Conservation (phyloP, 2,888 invertebrate genomes). For the Schizotus pectinicornis region DNA sequence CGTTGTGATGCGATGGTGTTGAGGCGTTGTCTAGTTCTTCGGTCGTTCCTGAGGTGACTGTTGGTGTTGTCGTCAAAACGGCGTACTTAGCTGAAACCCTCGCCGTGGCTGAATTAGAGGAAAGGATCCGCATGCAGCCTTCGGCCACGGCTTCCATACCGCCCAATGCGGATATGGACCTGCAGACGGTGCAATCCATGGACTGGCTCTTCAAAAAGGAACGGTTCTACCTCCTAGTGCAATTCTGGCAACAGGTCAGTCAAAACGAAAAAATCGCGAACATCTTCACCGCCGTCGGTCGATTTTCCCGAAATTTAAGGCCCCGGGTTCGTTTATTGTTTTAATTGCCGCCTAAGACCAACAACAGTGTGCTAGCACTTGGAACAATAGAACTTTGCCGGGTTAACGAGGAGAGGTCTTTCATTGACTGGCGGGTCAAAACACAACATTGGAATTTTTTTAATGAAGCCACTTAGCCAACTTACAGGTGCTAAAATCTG, state of each 20-base stretch:
- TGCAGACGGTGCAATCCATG: slow-evolving; percentile 94
- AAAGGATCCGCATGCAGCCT: slow-evolving; percentile 73
- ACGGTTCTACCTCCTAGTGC: slow-evolving; percentile 90
- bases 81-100: slow-evolving; percentile 41
- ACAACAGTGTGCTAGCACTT: too few species aligned
- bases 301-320: too few species aligned
- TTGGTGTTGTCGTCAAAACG: slow-evolving; percentile 35
- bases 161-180: slow-evolving; percentile 83
- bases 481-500: too few species aligned
- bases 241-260: slow-evolving; percentile 96
- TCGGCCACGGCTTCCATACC: slow-evolving; percentile 64
- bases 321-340: too few species aligned
- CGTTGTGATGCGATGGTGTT: slow-evolving; percentile 8
- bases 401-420: too few species aligned
- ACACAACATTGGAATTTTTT: too few species aligned
- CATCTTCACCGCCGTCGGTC: neutral
- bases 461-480: too few species aligned
- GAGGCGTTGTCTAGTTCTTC: slow-evolving; percentile 3
- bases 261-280: slow-evolving; percentile 3
- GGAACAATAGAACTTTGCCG: too few species aligned
- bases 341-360: too few species aligned
- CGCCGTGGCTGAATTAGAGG: slow-evolving; percentile 52
- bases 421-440: too few species aligned
- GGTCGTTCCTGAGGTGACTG: slow-evolving; percentile 8
- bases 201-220: slow-evolving; percentile 97